phyloP scores from a whole-genome alignment of 1,140 invertebrate species.

The Apis dorsata region DNA sequence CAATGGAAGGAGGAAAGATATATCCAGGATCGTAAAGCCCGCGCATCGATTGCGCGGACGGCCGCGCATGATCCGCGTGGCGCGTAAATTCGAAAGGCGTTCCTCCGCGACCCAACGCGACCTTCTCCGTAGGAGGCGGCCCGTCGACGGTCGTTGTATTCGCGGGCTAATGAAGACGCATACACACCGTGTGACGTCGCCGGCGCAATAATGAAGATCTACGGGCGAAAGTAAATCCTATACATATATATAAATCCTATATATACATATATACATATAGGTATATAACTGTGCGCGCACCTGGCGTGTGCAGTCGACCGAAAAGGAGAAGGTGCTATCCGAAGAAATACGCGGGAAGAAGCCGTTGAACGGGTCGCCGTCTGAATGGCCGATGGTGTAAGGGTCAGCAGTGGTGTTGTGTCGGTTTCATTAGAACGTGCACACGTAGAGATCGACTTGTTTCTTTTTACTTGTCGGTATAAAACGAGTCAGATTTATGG shows the following conservation, averaged over 20 bases:
- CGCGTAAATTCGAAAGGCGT: constrained; percentile 61
- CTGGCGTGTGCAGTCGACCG: neutral
- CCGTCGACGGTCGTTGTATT: constrained; percentile 26
- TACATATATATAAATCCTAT: no score
- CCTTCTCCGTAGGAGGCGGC: constrained; percentile 45
- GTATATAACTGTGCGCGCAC: neutral
- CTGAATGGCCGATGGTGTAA: constrained; percentile 11
- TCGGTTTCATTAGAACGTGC: constrained; percentile 3
- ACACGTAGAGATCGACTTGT: neutral
- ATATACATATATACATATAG: no score
- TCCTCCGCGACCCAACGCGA: constrained; percentile 52
- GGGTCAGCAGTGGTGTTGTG: neutral
- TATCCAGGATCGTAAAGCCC: no score
- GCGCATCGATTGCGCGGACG: neutral
- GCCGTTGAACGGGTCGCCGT: constrained; percentile 10
- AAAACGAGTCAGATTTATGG: neutral
- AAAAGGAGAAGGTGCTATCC: constrained; percentile 30
- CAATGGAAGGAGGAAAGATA: neutral
- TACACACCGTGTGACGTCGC: constrained; percentile 51
- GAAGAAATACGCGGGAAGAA: constrained; percentile 38
- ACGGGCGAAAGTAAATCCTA: constrained; percentile 59
- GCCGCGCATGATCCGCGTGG: neutral
- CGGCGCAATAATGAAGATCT: constrained; percentile 69
- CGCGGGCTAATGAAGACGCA: constrained; percentile 64
- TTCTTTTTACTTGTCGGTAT: neutral